These are phyloP conservation scores for Ptychodera flava DNA, from an alignment of 35 echinoderm and acorn worm genomes.

Conservation along the genomic window DNA sequence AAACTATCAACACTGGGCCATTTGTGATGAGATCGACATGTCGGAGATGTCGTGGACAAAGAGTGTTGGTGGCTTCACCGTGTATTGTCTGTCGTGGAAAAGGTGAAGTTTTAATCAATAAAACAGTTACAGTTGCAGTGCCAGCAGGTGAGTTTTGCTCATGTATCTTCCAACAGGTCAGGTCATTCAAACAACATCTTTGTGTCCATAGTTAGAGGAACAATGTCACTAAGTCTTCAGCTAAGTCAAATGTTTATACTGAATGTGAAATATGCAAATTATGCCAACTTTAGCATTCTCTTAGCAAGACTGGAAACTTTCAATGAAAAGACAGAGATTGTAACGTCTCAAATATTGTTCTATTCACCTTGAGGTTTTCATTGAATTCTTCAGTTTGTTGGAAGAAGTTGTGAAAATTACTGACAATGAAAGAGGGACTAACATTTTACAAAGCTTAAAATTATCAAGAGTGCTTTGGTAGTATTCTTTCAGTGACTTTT, in stretches of 20 bases:
- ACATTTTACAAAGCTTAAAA: too few species aligned
- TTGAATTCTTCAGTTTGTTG: too few species aligned
- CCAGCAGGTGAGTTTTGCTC: constrained; percentile 68
- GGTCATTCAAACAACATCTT: too few species aligned
- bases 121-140: constrained; percentile 80
- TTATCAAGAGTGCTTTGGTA: neutral
- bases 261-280: too few species aligned
- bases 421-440: too few species aligned
- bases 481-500: too few species aligned
- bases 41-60: constrained; percentile 63
- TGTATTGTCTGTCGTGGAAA: constrained; percentile 75
- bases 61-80: constrained; percentile 71
- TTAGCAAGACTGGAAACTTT: too few species aligned
- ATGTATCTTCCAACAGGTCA: neutral
- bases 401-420: too few species aligned
- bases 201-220: neutral
- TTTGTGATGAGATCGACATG: constrained; percentile 98
- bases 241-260: neutral
- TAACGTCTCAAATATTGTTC: too few species aligned
- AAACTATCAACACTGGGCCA: constrained; percentile 92
- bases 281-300: too few species aligned
- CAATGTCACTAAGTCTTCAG: neutral
- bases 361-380: too few species aligned
- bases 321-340: too few species aligned
- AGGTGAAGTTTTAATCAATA: constrained; percentile 65